Base-by-base conservation (phyloP, 2,113 vertebrate species). In the Hyaena hyaena region DNA sequence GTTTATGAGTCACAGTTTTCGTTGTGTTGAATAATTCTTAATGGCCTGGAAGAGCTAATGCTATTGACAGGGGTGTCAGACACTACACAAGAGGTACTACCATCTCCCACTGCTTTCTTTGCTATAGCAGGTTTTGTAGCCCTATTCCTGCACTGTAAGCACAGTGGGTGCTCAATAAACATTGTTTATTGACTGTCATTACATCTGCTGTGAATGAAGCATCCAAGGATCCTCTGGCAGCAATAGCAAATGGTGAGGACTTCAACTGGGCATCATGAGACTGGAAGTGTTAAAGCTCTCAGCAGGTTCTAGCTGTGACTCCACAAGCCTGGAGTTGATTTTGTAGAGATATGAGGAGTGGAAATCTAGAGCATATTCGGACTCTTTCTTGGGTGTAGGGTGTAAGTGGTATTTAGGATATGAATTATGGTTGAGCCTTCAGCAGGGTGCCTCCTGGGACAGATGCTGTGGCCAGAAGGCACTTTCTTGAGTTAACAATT, bases 171-270 rank as follows among this genome's bases (percentile, higher is more conserved):
- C n/a, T 63, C 89, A 48, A 21, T 50, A 85, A 83, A 79, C 90
- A 69, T 35, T 68, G 91, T 39, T 80, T 81, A 96, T 93, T 86
- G 66, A 33, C 53, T 97, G 53, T 63, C 53, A 58, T 92, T 71
- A 43, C 31, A 55, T 95, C 83, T 85, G 69, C 73, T 88, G 45
- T 92, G 95, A 93, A 87, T 81, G 86, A 77, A 65, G 21, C 26
- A 69, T 82, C 81, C 94, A 88, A 55, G 31, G 61, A 76, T 48
- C 12, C 39, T 61, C 35, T 91, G 48, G 79, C 69, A 83, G 45
- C 24, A 79, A 76, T 17, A 35, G 26, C 55, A 85, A 74, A 83
- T 10, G 9, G 15, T 68, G 61, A 92, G n/a, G 87, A 43, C 31
- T 45, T 63, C 65, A 65, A 11, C 55, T 21, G 65, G 53, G 45